A percentile compares a stretch with the other conserved stretches of the same genome.
phyloP scores from a whole-genome alignment of 2,888 invertebrate species.

The Luperina nickerlii region DNA sequence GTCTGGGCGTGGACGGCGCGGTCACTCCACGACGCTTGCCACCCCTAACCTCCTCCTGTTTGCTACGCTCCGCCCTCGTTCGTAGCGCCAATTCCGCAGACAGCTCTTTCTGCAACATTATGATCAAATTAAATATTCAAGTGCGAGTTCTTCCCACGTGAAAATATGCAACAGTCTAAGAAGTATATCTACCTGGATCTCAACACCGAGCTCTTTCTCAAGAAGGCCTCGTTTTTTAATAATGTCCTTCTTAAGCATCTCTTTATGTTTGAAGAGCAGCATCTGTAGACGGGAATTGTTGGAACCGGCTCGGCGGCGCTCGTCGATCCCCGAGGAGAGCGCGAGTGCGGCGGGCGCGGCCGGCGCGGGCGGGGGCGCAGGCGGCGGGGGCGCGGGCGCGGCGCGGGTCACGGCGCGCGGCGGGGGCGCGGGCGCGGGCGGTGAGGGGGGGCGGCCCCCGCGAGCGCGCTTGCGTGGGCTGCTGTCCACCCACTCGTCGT shows the following conservation, averaged over 20 bases:
- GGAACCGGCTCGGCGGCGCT: constrained; percentile 89
- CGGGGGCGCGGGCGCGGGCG: constrained; percentile 77
- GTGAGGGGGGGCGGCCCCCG: constrained; percentile 60
- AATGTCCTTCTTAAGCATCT: constrained; percentile 97
- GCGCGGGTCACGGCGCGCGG: constrained; percentile 40
- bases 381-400: constrained; percentile 40
- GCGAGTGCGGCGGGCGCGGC: constrained; percentile 62
- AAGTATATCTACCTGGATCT: constrained; percentile 93
- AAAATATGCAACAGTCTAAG: neutral
- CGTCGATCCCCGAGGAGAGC: constrained; percentile 77
- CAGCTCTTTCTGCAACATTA: constrained; percentile 92
- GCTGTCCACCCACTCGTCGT: constrained; percentile 86
- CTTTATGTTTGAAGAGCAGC: constrained; percentile 96
- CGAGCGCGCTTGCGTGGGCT: constrained; percentile 81
- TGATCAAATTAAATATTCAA: constrained; percentile 7
- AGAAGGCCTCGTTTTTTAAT: constrained; percentile 96
- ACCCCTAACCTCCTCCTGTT: constrained; percentile 92
- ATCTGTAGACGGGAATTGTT: constrained; percentile 92
- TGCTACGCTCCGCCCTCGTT: constrained; percentile 93
- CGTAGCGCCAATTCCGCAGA: constrained; percentile 93
- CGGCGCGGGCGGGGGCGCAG: constrained; percentile 65
- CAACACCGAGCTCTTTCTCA: constrained; percentile 96
- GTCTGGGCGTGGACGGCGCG: constrained; percentile 74
- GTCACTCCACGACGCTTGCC: constrained; percentile 78
- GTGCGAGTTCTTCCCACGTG: neutral